Base-by-base conservation (phyloP, 2,888 invertebrate genomes). In the Temnothorax unifasciatus region DNA sequence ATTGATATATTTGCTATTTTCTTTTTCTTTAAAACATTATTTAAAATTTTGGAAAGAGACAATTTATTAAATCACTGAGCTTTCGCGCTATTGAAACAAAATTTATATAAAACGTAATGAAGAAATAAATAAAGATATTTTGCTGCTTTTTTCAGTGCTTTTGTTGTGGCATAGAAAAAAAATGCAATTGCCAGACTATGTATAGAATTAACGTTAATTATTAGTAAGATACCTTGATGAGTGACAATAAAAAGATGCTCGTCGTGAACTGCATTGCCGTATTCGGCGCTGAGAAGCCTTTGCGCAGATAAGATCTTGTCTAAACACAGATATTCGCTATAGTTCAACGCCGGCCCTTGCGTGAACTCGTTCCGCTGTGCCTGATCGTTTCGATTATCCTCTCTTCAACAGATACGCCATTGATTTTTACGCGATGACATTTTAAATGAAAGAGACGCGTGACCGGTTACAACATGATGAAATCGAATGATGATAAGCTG, bases 191-290 rank as follows among this genome's bases (percentile, higher is more conserved):
- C 9, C 41, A n/a, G 2, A 44, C 1, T 50, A n/a, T 6, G 11
- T 18, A n/a, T 25, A 2, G 0, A 34, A 34, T 34, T 34, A 34
- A n/a, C 11, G 0, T 11, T 11, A n/a, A 18, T 68, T 34, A 3
- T 52, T 34, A 34, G 3, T 18, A 50, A 34, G 41, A 79, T 95
- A 99, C 99, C 99, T 97, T 99, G 99, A 96, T 99, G 99, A 15
- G 99, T 99, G 76, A 99, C 96, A 86, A 99, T 99, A 94, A 99
- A 99, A 9, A 99, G 96, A 95, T 99, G 99, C 93, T 99, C 99
- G 94, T 99, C 99, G 90, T 99, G 99, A 0, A 99, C 99, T 82
- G 96, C 96, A 38, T 97, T 96, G 79, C 97, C 96, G 81, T 94
- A 93, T 93, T 97, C 96, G 6, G 96, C 96, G 89, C 98, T 98